phyloP scores from a whole-genome alignment of 1,140 invertebrate species.

The Coptotermes formosanus region DNA sequence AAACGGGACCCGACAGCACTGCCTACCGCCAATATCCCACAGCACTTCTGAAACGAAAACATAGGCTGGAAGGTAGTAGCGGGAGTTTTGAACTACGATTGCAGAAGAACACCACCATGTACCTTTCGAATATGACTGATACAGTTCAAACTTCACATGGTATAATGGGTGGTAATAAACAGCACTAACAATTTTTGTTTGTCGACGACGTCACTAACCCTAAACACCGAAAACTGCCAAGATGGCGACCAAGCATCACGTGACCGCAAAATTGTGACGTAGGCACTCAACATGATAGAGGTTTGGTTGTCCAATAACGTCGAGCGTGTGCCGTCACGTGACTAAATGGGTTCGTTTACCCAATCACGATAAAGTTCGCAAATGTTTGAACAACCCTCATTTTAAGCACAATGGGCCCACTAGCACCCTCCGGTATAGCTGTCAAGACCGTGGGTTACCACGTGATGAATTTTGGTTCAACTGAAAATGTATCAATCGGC shows the following conservation, averaged over 20 bases:
- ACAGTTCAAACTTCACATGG: background rate
- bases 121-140: background rate
- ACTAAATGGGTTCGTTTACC: constrained; percentile 25
- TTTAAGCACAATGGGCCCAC: constrained; percentile 13
- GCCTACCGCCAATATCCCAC: background rate
- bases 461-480: background rate
- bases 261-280: constrained; percentile 52
- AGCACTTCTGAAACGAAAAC: background rate
- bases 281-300: constrained; percentile 37
- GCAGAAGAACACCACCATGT: constrained; percentile 11
- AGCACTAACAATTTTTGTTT: constrained; percentile 27
- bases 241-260: constrained; percentile 54
- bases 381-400: constrained; percentile 22
- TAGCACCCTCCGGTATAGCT: background rate
- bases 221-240: constrained; percentile 47
- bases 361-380: constrained; percentile 28
- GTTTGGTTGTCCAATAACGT: constrained; percentile 32
- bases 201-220: constrained; percentile 45
- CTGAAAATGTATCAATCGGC: background rate
- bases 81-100: background rate
- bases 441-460: background rate
- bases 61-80: background rate
- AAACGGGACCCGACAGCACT: background rate
- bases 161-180: background rate
- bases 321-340: constrained; percentile 30